Conservation (phyloP, 1,140 invertebrate species). For the Tetranychus urticae region DNA sequence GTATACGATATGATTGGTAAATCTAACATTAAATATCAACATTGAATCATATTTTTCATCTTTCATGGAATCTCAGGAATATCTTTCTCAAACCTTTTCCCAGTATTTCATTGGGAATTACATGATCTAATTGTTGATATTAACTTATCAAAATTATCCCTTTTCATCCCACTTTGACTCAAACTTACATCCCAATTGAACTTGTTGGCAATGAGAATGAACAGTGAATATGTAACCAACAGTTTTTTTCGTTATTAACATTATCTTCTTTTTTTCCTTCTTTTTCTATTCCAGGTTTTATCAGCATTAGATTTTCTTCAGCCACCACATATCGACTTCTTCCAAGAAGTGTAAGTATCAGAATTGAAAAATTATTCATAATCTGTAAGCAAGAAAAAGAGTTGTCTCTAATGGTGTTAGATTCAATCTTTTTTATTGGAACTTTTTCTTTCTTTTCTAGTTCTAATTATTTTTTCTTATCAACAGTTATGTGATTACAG, state of each 20-base stretch:
- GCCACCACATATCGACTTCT: conserved; percentile 87
- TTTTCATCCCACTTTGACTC: no score
- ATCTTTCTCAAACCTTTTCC: no score
- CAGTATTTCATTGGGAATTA: no score
- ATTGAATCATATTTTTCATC: no score
- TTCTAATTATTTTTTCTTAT: conserved; percentile 29
- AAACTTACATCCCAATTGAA: no score
- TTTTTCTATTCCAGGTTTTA: conserved; percentile 30
- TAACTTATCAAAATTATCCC: no score
- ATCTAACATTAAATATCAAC: no score
- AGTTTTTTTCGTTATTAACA: neutral
- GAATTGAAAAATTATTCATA: conserved; percentile 33
- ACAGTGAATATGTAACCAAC: neutral
- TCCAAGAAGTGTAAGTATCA: conserved; percentile 82
- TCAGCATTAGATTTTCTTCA: conserved; percentile 86
- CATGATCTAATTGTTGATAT: no score
- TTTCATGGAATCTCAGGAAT: no score
- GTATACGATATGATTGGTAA: no score
- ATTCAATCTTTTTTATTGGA: neutral
- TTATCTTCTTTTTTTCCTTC: conserved; percentile 7
- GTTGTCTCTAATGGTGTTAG: conserved; percentile 7
- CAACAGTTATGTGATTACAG: conserved; percentile 73
- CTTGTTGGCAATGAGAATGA: no score
- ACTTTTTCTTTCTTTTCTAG: conserved; percentile 3
- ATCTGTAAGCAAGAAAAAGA: neutral